These are phyloP conservation scores for Buceros bicornis DNA, from an alignment of 2,797 vertebrate genomes.

Conservation along the genomic window DNA sequence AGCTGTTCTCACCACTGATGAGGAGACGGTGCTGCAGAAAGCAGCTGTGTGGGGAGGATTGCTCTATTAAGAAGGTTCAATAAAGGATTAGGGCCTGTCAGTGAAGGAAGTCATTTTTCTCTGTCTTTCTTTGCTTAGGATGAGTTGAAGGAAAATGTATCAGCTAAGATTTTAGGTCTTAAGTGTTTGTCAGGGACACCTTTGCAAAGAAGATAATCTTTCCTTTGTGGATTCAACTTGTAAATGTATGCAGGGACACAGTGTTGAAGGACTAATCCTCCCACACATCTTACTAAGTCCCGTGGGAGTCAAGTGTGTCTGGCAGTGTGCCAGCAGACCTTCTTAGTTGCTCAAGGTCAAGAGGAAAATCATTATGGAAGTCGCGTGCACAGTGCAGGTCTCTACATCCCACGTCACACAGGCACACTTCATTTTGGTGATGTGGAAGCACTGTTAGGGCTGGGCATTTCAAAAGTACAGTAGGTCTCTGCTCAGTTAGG, in stretches of 20 bases:
- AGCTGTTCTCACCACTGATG: neutral
- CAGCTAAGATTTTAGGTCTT: neutral
- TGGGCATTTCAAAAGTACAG: neutral
- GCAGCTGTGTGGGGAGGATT: neutral
- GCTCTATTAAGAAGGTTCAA: neutral
- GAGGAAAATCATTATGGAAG: neutral
- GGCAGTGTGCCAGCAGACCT: neutral
- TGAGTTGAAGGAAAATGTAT: neutral
- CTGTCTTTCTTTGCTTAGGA: neutral
- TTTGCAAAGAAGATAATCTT: neutral
- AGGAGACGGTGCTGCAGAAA: neutral
- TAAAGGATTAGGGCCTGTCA: neutral
- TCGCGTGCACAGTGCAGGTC: neutral
- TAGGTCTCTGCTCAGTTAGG: neutral
- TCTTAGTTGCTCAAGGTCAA: neutral
- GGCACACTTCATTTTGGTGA: neutral
- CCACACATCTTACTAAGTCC: neutral
- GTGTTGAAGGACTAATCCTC: neutral
- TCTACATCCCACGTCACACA: accelerated
- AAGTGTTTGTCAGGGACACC: neutral
- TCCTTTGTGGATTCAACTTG: neutral
- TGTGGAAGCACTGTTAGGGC: neutral
- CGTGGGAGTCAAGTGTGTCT: neutral
- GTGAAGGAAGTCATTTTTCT: neutral
- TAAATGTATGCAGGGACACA: neutral